Conservation (phyloP, 2,888 invertebrate genomes). For the Steinernema scapterisci region DNA sequence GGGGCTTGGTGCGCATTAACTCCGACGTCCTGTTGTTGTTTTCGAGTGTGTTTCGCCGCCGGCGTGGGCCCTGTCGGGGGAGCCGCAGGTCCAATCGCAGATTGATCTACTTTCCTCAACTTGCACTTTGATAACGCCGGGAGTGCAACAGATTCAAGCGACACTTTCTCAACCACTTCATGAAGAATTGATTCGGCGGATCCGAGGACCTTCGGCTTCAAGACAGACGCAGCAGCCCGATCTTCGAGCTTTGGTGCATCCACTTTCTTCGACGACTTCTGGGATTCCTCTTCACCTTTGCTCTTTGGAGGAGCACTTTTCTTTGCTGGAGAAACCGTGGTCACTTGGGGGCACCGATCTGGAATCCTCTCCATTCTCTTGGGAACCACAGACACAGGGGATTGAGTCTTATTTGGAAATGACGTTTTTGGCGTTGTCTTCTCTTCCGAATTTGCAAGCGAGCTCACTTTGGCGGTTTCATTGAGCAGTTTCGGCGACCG, state of each 20-base stretch:
- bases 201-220: background rate
- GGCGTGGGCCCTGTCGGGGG: background rate
- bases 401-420: no score
- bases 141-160: background rate
- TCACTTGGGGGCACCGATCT: no score
- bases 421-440: no score
- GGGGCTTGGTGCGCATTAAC: background rate
- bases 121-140: conserved; percentile 8
- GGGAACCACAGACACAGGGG: no score
- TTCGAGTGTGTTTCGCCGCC: background rate
- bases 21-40: background rate
- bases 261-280: no score
- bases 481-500: no score
- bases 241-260: no score
- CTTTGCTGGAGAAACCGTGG: conserved; percentile 26
- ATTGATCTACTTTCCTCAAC: background rate
- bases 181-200: background rate
- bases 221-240: background rate
- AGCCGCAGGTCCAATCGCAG: background rate
- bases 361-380: no score
- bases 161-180: conserved; percentile 26
- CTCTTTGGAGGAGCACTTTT: conserved; percentile 36
- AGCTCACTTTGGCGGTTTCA: no score
- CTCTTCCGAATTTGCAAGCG: no score
- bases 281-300: no score